These are phyloP conservation scores for Lasioglossum zephyrum DNA, from an alignment of 2,888 invertebrate genomes.

Conservation along the genomic window DNA sequence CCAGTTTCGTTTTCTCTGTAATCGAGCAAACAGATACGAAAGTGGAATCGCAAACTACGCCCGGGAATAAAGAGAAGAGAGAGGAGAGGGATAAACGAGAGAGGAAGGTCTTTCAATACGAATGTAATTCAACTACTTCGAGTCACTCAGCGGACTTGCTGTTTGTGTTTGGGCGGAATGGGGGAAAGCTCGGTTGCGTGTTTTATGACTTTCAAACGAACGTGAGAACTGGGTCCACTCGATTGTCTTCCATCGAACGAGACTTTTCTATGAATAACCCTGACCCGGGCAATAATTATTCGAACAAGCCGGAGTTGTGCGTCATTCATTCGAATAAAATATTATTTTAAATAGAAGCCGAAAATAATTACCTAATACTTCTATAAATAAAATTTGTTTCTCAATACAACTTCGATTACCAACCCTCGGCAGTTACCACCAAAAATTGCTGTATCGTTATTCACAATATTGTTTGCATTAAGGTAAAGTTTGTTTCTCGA, in stretches of 20 bases:
- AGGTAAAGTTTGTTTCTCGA: too few species aligned
- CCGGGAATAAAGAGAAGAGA: not conserved
- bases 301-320: too few species aligned
- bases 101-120: not conserved
- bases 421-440: too few species aligned
- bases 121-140: conserved; percentile 17
- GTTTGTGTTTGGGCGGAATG: conserved; percentile 13
- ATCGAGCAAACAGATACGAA: conserved; percentile 1
- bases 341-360: too few species aligned
- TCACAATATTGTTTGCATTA: too few species aligned
- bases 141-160: conserved; percentile 11
- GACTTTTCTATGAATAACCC: not conserved
- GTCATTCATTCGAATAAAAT: too few species aligned
- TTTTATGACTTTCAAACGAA: conserved; percentile 16
- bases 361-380: too few species aligned
- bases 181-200: not conserved
- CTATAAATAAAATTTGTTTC: too few species aligned
- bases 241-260: not conserved
- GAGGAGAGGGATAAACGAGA: conserved; percentile 6
- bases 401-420: too few species aligned
- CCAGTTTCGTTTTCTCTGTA: not conserved
- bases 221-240: not conserved
- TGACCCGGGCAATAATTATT: not conserved
- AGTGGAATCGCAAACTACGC: conserved; percentile 1
- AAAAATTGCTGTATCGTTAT: too few species aligned